Evolutionary conservation across 2,113 vertebrate genomes (phyloP).

Genomic region (Platycercus adscitus): DNA sequence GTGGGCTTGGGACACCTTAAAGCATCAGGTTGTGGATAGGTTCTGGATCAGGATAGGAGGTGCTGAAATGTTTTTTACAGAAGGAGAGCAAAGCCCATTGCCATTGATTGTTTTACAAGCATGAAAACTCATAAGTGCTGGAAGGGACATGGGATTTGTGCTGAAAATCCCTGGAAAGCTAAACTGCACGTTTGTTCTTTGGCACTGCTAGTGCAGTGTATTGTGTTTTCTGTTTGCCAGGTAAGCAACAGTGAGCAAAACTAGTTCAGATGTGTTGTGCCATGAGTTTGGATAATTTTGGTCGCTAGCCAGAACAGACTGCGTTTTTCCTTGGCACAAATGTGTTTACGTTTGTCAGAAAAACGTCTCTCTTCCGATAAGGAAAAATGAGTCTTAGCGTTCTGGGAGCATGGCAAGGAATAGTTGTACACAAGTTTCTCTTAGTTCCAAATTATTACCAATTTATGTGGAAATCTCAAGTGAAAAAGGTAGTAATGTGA

Average conservation of each 20-base stretch:
- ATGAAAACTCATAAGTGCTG: not conserved
- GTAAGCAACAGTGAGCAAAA: not conserved
- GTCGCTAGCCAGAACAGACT: not conserved
- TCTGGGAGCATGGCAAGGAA: not conserved
- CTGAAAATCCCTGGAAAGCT: not conserved
- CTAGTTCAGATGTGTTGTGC: not conserved
- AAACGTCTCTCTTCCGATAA: not conserved
- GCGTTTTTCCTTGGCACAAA: not conserved
- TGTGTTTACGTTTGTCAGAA: not conserved
- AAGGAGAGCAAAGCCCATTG: not conserved
- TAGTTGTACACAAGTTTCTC: not conserved
- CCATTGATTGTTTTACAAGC: not conserved
- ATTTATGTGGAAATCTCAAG: not conserved
- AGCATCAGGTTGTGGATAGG: not conserved
- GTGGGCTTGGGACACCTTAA: not conserved
- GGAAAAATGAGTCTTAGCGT: not conserved
- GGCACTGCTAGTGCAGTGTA: not conserved
- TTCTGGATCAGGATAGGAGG: not conserved
- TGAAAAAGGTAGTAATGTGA: not conserved
- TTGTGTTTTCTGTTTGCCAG: not conserved
- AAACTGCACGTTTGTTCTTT: not conserved
- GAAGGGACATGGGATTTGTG: not conserved
- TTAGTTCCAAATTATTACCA: not conserved
- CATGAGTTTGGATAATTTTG: not conserved
- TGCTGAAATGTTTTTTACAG: not conserved